phyloP scores from a whole-genome alignment of 2,797 vertebrate species.

The Pachyuromys duprasi region DNA sequence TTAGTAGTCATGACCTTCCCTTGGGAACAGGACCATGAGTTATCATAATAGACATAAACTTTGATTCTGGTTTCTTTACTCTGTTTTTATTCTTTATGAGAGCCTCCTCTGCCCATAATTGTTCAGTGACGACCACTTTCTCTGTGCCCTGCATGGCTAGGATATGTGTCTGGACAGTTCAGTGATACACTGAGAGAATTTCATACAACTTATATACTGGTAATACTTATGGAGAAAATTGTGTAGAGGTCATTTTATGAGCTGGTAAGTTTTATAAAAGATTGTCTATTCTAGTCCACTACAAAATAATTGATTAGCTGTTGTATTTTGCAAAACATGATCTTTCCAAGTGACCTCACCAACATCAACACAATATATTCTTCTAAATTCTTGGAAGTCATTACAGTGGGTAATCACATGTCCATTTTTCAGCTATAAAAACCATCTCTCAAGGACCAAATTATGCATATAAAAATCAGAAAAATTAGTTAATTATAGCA shows the following conservation, averaged over 20 bases:
- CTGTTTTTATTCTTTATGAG: neutral
- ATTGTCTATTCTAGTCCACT: neutral
- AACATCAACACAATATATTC: neutral
- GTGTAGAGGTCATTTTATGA: neutral
- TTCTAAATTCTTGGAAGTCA: neutral
- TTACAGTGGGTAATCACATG: neutral
- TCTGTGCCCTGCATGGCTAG: neutral
- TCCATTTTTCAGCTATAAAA: neutral
- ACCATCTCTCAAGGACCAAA: neutral
- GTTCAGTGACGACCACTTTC: neutral
- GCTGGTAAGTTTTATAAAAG: neutral
- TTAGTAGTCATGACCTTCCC: neutral
- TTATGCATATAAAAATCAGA: conserved; percentile 15
- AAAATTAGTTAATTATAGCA: neutral
- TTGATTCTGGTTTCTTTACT: neutral
- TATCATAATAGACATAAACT: neutral
- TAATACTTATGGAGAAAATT: neutral
- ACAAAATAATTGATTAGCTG: neutral
- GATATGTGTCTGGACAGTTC: neutral
- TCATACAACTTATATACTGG: neutral
- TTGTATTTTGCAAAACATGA: neutral
- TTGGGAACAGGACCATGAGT: neutral
- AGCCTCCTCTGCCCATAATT: neutral
- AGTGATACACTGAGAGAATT: neutral
- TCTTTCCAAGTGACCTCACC: neutral